Evolutionary conservation across 2,888 invertebrate species (phyloP).

Genomic region (Athalia cordata): DNA sequence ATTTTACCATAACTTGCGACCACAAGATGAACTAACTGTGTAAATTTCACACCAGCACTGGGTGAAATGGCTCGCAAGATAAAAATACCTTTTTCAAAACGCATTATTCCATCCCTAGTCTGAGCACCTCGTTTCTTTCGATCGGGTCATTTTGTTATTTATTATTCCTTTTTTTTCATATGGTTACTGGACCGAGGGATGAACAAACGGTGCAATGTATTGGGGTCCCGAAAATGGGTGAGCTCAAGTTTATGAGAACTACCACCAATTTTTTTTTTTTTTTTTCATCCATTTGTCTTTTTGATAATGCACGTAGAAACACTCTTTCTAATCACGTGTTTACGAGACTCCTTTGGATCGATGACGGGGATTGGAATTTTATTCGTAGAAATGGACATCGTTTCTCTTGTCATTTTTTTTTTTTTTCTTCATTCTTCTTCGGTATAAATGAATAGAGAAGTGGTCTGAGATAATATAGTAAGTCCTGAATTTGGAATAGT

Average conservation of each 20-base stretch:
- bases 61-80: too few species aligned
- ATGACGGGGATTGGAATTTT: constrained; percentile 11
- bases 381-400: constrained; percentile 4
- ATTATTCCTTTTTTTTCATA: too few species aligned
- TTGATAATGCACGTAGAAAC: background rate
- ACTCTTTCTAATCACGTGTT: constrained; percentile 39
- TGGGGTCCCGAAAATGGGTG: too few species aligned
- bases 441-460: constrained; percentile 17
- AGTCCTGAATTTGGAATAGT: constrained; percentile 17
- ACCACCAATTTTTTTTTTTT: background rate
- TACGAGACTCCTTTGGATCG: constrained; percentile 24
- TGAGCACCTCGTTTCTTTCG: too few species aligned
- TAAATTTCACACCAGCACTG: too few species aligned
- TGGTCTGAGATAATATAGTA: constrained; percentile 10
- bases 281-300: background rate
- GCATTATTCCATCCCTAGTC: too few species aligned
- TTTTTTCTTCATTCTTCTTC: background rate
- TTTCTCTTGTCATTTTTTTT: background rate
- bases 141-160: too few species aligned
- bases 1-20: too few species aligned
- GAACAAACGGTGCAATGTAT: too few species aligned
- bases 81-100: too few species aligned
- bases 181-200: too few species aligned
- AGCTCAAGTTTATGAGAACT: background rate
- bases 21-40: too few species aligned